Evolutionary conservation across 2,797 vertebrate species (phyloP).

Genomic region (Vireo griseus): DNA sequence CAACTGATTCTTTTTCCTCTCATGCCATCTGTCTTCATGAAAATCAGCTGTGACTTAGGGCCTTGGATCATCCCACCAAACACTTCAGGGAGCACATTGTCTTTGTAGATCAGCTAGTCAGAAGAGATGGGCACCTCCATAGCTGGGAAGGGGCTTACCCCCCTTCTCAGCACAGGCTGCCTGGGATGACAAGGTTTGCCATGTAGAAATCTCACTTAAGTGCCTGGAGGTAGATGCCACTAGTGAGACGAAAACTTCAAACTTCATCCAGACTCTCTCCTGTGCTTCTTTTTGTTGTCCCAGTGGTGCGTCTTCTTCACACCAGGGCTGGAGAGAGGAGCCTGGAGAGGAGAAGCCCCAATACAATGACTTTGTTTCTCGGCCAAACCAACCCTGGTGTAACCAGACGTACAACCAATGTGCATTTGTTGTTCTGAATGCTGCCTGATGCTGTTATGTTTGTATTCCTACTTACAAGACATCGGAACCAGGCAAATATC

Average conservation of each 20-base stretch:
- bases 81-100: not conserved
- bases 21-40: not conserved
- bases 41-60: not conserved
- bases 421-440: not conserved
- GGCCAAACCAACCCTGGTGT: not conserved
- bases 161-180: not conserved
- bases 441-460: not conserved
- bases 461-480: not conserved
- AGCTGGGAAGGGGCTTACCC: not conserved
- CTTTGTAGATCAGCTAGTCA: not conserved
- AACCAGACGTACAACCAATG: rapidly evolving
- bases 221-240: not conserved
- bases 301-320: not conserved
- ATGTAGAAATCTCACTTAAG: not conserved
- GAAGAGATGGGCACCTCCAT: not conserved
- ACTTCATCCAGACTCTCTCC: not conserved
- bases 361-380: not conserved
- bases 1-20: not conserved
- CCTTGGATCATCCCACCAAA: not conserved
- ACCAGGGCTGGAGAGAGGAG: not conserved
- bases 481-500: not conserved
- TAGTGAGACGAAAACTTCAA: not conserved
- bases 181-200: not conserved
- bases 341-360: not conserved
- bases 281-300: not conserved